Evolutionary conservation across 92 coral and sea anemone species (phyloP).

Genomic region (Porites lobata): DNA sequence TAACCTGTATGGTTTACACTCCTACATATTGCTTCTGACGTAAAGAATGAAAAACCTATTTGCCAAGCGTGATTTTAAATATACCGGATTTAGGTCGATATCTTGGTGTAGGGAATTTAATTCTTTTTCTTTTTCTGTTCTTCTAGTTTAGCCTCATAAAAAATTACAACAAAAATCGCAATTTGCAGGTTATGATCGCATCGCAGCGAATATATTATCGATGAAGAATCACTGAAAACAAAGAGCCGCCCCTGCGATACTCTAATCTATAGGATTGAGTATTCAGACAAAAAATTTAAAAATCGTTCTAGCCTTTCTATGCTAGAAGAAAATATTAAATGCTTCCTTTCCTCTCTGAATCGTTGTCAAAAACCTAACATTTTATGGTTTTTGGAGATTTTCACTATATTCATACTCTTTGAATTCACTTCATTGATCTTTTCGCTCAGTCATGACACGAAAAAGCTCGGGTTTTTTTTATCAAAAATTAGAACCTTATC

Average conservation of each 20-base stretch:
- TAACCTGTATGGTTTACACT: neutral
- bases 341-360: neutral
- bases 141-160: neutral
- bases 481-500: neutral
- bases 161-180: neutral
- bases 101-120: no score
- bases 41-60: neutral
- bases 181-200: slow-evolving; percentile 12
- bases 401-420: neutral
- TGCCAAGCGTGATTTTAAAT: no score
- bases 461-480: neutral
- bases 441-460: neutral
- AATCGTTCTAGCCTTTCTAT: neutral
- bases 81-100: neutral
- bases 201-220: neutral
- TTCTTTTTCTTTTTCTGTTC: neutral
- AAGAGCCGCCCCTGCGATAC: neutral
- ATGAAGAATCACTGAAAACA: neutral
- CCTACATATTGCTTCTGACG: neutral
- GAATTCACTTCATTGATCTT: neutral
- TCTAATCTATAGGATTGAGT: neutral
- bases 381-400: neutral
- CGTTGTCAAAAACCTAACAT: neutral
- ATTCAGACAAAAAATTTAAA: neutral
- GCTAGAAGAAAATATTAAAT: neutral